Conservation (phyloP, 2,888 invertebrate genomes). For the Pemphredon lugubris region DNA sequence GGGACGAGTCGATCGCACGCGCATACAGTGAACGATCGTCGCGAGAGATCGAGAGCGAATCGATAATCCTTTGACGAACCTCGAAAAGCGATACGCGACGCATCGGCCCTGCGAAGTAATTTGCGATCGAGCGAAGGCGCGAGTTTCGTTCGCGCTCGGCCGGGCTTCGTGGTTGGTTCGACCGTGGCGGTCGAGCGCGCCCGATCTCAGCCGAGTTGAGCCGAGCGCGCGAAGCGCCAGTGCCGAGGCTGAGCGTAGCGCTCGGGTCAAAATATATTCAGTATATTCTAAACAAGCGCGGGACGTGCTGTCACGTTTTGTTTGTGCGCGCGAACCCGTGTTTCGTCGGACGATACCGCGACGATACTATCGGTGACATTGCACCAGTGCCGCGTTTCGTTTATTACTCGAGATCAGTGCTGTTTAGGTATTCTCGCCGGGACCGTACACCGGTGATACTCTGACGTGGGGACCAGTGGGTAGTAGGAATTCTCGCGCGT, state of each 20-base stretch:
- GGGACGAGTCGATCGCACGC: no score
- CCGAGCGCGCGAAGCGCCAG: conserved; percentile 62
- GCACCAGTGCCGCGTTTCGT: conserved; percentile 24
- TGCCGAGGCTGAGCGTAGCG: conserved; percentile 56
- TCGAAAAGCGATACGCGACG: conserved; percentile 34
- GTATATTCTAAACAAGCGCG: conserved; percentile 76
- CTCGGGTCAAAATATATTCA: conserved; percentile 72
- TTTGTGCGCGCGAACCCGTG: conserved; percentile 59
- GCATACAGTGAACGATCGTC: no score
- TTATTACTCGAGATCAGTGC: conserved; percentile 25
- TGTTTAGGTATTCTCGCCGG: no score
- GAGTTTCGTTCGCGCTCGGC: conserved; percentile 41
- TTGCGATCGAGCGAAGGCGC: conserved; percentile 53
- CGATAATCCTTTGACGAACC: no score
- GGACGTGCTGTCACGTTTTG: conserved; percentile 69
- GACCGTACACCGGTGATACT: no score
- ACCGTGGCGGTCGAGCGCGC: conserved; percentile 19
- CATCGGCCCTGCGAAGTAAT: conserved; percentile 43
- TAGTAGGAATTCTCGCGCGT: conserved; percentile 29
- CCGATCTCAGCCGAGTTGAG: conserved; percentile 45
- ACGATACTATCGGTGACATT: conserved; percentile 36
- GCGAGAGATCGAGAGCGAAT: no score
- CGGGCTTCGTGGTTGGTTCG: conserved; percentile 35
- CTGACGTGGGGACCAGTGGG: no score
- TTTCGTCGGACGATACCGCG: conserved; percentile 39